Conservation (phyloP, 2,113 vertebrate genomes). For the Scophthalmus maximus region DNA sequence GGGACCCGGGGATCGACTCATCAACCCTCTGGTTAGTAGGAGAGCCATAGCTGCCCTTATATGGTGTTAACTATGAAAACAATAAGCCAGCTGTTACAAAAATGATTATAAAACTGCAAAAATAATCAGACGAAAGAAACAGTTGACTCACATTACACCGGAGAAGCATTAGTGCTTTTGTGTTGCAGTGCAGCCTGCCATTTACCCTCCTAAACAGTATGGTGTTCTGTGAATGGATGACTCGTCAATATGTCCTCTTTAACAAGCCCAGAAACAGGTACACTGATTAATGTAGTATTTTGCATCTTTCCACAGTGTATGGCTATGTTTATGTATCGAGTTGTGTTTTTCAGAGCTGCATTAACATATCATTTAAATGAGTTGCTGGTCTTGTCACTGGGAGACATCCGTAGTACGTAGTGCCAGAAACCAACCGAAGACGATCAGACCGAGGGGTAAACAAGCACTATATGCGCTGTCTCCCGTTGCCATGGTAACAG, state of each 20-base stretch:
- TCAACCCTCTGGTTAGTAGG: too few relatives aligned
- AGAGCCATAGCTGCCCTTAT: too few relatives aligned
- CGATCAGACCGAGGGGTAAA: slow-evolving; percentile 67
- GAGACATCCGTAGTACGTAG: slow-evolving; percentile 40
- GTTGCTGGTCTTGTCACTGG: slow-evolving; percentile 15
- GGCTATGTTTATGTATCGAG: slow-evolving; percentile 11
- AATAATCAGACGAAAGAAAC: too few relatives aligned
- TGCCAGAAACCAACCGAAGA: slow-evolving; percentile 33
- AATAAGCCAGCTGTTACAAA: too few relatives aligned
- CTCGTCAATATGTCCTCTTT: slow-evolving; percentile 40
- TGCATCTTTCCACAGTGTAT: slow-evolving; percentile 1
- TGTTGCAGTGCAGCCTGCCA: too few relatives aligned
- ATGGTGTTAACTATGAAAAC: too few relatives aligned
- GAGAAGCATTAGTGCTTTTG: too few relatives aligned
- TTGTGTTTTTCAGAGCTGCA: neutral
- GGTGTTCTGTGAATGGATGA: neutral
- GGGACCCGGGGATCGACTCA: too few relatives aligned
- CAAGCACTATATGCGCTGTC: slow-evolving; percentile 65
- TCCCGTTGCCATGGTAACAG: slow-evolving; percentile 77
- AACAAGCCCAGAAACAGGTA: slow-evolving; percentile 15
- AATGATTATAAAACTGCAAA: too few relatives aligned
- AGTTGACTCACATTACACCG: too few relatives aligned
- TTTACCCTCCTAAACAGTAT: neutral
- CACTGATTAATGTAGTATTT: slow-evolving; percentile 10
- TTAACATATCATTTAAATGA: slow-evolving; percentile 56